Evolutionary conservation across 2,888 invertebrate species (phyloP).

Genomic region (Drosophila sordidula): DNA sequence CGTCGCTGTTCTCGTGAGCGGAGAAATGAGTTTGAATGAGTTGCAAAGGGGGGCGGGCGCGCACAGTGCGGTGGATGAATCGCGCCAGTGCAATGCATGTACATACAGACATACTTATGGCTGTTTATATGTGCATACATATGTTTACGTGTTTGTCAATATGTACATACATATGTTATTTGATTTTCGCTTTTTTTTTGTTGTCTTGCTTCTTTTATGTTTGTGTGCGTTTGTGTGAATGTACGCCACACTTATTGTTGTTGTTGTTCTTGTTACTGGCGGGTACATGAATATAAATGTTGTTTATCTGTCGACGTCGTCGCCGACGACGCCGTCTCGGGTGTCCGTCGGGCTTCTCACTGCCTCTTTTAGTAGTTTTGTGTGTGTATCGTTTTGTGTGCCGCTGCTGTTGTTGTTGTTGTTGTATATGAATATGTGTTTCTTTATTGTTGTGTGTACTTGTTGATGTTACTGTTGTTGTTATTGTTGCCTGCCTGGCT

Average conservation of each 20-base stretch:
- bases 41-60: conserved; percentile 34
- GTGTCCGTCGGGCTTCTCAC: conserved; percentile 52
- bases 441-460: conserved; percentile 80
- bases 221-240: conserved; percentile 42
- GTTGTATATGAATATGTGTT: conserved; percentile 70
- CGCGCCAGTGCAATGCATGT: conserved; percentile 49
- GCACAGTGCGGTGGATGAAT: conserved; percentile 34
- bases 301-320: conserved; percentile 69
- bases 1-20: conserved; percentile 49
- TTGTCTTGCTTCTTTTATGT: conserved; percentile 45
- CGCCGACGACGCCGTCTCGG: conserved; percentile 46
- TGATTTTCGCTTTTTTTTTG: conserved; percentile 71
- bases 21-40: conserved; percentile 77
- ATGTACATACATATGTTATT: conserved; percentile 76
- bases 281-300: conserved; percentile 81
- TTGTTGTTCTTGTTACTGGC: conserved; percentile 48
- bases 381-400: conserved; percentile 56
- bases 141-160: conserved; percentile 69
- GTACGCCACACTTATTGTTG: conserved; percentile 51
- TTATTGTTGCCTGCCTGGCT: conserved; percentile 39
- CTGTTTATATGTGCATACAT: conserved; percentile 31
- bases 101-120: conserved; percentile 28
- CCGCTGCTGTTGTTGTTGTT: conserved; percentile 38
- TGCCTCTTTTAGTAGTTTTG: conserved; percentile 69
- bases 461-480: conserved; percentile 58